These are phyloP conservation scores for Trigoniulus corallinus DNA, from an alignment of 1,140 invertebrate species.

Conservation along the genomic window DNA sequence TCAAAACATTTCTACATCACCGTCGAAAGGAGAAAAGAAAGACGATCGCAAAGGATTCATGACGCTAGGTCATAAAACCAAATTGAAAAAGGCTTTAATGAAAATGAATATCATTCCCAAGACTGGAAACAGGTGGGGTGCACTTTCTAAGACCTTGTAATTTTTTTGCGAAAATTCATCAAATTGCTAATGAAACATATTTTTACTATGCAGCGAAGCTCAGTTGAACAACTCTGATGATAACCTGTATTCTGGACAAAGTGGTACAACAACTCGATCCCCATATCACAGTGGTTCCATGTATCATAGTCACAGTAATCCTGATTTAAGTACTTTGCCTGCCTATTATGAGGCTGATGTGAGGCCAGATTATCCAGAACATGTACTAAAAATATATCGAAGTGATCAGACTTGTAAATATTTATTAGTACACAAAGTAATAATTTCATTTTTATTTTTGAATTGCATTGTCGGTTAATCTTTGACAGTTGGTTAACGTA, in stretches of 20 bases:
- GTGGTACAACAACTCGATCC: conserved; percentile 18
- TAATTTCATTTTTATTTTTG: conserved; percentile 5
- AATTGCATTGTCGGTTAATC: neutral
- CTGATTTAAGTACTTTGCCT: conserved; percentile 42
- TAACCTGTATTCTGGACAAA: conserved; percentile 12
- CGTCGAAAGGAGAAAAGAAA: conserved; percentile 35
- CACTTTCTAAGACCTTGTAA: conserved; percentile 8
- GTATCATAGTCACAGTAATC: conserved; percentile 71
- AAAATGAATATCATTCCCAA: conserved; percentile 84
- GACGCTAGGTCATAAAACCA: conserved; percentile 65
- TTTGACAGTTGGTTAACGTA: too few relatives aligned
- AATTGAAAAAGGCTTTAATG: conserved; percentile 70
- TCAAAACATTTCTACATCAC: conserved; percentile 8
- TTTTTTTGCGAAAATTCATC: neutral
- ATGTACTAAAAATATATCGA: conserved; percentile 89
- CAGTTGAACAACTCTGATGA: conserved; percentile 16
- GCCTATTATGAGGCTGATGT: conserved; percentile 33
- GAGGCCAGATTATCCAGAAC: conserved; percentile 76
- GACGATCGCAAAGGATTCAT: conserved; percentile 47
- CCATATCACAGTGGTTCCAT: conserved; percentile 24
- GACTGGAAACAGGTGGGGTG: conserved; percentile 59
- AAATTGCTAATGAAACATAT: neutral
- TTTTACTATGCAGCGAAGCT: conserved; percentile 13
- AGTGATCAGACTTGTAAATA: conserved; percentile 96
- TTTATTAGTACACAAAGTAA: conserved; percentile 76